These are phyloP conservation scores for Leptoteleia sp. DNA, from an alignment of 1,140 invertebrate species.

Conservation along the genomic window DNA sequence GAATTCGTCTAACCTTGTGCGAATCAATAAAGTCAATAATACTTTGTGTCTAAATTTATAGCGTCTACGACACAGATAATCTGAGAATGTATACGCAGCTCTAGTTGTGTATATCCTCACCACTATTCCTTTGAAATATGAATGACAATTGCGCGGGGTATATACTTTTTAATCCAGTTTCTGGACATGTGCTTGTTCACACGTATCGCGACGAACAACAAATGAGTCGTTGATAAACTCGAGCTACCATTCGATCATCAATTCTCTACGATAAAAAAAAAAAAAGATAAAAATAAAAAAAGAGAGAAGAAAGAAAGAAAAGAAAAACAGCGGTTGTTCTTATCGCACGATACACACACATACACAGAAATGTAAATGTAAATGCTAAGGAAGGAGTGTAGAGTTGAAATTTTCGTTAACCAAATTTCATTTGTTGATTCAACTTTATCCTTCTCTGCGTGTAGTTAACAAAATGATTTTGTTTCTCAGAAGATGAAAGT, in stretches of 20 bases:
- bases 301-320: too few species aligned
- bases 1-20: constrained; percentile 3
- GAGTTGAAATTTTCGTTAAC: too few species aligned
- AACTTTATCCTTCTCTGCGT: too few species aligned
- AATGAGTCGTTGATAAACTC: constrained; percentile 50
- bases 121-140: constrained; percentile 49
- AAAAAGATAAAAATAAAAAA: too few species aligned
- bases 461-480: too few species aligned
- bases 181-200: constrained; percentile 38
- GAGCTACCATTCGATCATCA: constrained; percentile 1
- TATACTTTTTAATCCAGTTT: constrained; percentile 63
- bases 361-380: too few species aligned
- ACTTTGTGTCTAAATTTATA: constrained; percentile 54
- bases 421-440: too few species aligned
- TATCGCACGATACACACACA: too few species aligned
- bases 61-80: constrained; percentile 36
- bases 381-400: too few species aligned
- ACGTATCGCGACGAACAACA: constrained; percentile 25
- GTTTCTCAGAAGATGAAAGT: too few species aligned
- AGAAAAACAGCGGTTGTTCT: too few species aligned
- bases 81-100: constrained; percentile 45
- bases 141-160: constrained; percentile 43
- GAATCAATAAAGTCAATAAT: constrained; percentile 45
- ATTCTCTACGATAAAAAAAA: neutral
- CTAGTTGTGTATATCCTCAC: constrained; percentile 57